Percentiles rank a stretch among this genome's conserved stretches.
These are phyloP conservation scores for Crotophaga sulcirostris DNA, from an alignment of 2,113 vertebrate species.

Conservation along the genomic window DNA sequence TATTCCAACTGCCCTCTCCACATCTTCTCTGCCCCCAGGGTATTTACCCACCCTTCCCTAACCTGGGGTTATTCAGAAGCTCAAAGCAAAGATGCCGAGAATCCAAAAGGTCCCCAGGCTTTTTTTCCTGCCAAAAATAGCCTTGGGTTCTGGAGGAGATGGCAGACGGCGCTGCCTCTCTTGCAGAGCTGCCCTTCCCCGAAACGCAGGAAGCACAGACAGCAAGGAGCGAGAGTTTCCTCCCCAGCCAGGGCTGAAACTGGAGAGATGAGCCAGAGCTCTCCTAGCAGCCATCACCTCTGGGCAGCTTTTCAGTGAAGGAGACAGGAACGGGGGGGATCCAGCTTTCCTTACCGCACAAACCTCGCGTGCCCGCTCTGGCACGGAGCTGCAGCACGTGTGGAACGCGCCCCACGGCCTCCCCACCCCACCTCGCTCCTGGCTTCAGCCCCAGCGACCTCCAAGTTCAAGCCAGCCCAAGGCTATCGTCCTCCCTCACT, in stretches of 20 bases:
- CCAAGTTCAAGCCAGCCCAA: not conserved
- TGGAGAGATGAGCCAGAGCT: not conserved
- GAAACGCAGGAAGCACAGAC: not conserved
- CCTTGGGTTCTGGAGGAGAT: not conserved
- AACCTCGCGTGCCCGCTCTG: not conserved
- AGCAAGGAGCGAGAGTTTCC: not conserved
- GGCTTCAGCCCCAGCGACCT: not conserved
- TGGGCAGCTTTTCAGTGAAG: not conserved
- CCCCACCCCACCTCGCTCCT: not conserved
- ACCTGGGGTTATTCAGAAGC: not conserved
- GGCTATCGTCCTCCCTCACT: not conserved
- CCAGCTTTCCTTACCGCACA: not conserved
- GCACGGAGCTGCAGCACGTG: not conserved
- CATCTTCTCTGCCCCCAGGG: not conserved
- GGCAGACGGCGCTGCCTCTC: fast-evolving
- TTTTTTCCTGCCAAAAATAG: not conserved
- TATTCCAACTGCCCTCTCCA: not conserved
- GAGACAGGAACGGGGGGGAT: not conserved
- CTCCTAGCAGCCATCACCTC: not conserved
- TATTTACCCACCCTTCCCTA: not conserved
- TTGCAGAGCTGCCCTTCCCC: not conserved
- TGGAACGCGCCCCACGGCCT: not conserved
- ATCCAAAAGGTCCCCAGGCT: not conserved
- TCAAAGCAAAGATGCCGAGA: not conserved
- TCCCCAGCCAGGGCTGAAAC: not conserved